These are phyloP conservation scores for Pluvianellus socialis DNA, from an alignment of 2,113 vertebrate species.

Conservation along the genomic window DNA sequence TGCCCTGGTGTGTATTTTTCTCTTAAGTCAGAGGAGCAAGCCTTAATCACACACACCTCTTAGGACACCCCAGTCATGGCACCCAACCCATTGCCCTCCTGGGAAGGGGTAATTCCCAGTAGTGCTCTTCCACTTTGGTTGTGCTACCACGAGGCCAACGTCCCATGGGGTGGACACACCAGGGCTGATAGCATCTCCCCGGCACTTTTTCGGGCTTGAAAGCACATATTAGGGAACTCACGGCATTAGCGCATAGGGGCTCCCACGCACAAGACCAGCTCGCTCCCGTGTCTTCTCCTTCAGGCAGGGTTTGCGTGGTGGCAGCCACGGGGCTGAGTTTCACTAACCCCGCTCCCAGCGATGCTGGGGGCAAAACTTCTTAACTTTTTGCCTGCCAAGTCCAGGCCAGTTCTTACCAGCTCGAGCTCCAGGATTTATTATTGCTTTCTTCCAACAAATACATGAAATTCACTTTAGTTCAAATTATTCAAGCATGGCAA, in stretches of 20 bases:
- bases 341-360: neutral
- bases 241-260: accelerated
- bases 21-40: neutral
- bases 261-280: neutral
- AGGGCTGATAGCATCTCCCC: neutral
- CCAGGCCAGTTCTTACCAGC: conserved; percentile 32
- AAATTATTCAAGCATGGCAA: conserved; percentile 75
- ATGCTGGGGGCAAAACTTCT: neutral
- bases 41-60: neutral
- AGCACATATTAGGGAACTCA: accelerated
- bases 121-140: neutral
- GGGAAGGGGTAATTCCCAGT: neutral
- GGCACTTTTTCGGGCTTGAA: neutral
- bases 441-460: conserved; percentile 72
- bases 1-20: neutral
- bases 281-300: neutral
- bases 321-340: neutral
- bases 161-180: neutral
- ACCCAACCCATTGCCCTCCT: neutral
- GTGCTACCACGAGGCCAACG: accelerated
- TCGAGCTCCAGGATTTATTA: conserved; percentile 68
- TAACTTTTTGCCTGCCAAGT: conserved; percentile 8
- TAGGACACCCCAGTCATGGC: accelerated
- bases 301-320: neutral
- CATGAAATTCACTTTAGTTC: conserved; percentile 70